These are phyloP conservation scores for Pseudonaja textilis DNA, from an alignment of 2,113 vertebrate species.

Conservation along the genomic window DNA sequence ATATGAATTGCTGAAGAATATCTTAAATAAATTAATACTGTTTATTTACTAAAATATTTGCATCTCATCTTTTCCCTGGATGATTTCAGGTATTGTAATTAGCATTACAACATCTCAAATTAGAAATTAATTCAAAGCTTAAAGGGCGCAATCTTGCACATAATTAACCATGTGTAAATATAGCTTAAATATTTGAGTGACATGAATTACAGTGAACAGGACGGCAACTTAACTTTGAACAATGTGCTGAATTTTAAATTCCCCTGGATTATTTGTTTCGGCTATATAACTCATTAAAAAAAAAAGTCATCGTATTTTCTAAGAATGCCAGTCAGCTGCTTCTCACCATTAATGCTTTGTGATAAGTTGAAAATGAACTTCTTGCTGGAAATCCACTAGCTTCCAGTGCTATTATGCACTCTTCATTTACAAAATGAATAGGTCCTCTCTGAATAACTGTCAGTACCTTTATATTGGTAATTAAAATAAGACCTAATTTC, in stretches of 20 bases:
- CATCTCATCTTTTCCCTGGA: neutral
- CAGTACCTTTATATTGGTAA: slow-evolving; percentile 57
- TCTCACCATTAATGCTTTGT: slow-evolving; percentile 4
- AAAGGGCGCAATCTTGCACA: neutral
- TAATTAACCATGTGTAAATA: neutral
- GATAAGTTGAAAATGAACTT: slow-evolving; percentile 58
- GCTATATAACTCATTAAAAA: neutral
- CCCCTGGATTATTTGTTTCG: neutral
- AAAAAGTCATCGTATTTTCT: neutral
- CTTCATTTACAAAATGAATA: slow-evolving; percentile 65
- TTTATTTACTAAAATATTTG: neutral
- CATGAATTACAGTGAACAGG: neutral
- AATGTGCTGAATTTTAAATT: neutral
- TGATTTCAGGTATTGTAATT: neutral
- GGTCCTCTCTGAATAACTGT: slow-evolving; percentile 59
- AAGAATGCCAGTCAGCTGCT: neutral
- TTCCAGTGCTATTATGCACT: slow-evolving; percentile 48
- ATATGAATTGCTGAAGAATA: neutral
- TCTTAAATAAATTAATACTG: slow-evolving; percentile 1
- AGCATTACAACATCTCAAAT: neutral
- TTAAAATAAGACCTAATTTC: slow-evolving; percentile 72
- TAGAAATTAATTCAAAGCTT: neutral
- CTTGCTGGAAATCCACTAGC: slow-evolving; percentile 56
- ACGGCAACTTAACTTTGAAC: neutral
- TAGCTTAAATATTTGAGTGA: neutral